Percentiles rank a stretch among this genome's conserved stretches.
Evolutionary conservation across 2,888 invertebrate species (phyloP).

Genomic region (Dolomedes plantarius): DNA sequence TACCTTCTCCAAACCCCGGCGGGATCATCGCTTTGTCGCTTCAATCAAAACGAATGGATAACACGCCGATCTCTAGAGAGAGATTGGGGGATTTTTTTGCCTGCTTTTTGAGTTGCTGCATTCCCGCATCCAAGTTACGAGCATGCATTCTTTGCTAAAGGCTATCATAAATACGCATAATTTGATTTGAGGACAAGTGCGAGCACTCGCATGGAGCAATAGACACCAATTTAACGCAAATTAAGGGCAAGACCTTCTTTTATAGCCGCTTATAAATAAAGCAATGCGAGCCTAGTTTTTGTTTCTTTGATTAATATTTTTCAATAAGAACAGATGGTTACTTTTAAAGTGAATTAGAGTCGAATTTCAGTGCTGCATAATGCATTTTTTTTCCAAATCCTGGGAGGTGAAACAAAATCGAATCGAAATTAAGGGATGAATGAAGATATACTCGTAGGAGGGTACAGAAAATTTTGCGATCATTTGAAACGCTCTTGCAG

Average conservation of each 20-base stretch:
- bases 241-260: background rate
- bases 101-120: background rate
- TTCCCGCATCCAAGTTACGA: constrained; percentile 1
- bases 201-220: background rate
- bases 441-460: no score
- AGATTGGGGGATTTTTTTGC: constrained; percentile 36
- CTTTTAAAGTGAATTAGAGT: no score
- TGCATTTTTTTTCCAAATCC: no score
- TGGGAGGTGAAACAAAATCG: no score
- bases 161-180: constrained; percentile 19
- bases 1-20: constrained; percentile 23
- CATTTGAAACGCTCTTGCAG: no score
- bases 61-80: constrained; percentile 52
- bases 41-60: constrained; percentile 69
- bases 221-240: constrained; percentile 1
- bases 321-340: no score
- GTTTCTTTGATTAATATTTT: no score
- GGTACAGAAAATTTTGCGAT: no score
- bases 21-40: constrained; percentile 69
- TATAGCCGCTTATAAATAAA: background rate
- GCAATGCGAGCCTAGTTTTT: no score
- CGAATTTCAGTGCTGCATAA: no score
- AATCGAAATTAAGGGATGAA: no score
- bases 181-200: background rate
- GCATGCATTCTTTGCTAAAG: background rate